These are phyloP conservation scores for Protodeltote pygarga DNA, from an alignment of 2,888 invertebrate species.

Conservation along the genomic window DNA sequence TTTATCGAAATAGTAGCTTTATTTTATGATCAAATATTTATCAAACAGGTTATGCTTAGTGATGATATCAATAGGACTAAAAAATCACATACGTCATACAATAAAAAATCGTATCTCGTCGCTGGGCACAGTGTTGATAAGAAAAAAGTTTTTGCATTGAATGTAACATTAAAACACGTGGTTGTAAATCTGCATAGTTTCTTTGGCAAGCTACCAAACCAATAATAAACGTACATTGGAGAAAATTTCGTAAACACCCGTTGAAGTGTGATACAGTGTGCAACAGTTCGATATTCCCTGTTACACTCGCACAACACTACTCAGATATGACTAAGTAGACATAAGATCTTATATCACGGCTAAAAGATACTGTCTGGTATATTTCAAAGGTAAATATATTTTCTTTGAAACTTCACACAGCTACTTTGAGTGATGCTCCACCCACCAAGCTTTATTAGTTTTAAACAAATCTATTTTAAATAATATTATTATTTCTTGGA, in stretches of 20 bases:
- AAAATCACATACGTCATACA: background rate
- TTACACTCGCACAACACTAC: background rate
- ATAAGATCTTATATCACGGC: no score
- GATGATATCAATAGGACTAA: background rate
- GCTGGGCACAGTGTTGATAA: constrained; percentile 30
- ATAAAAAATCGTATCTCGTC: constrained; percentile 8
- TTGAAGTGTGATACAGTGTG: constrained; percentile 43
- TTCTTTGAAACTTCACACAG: no score
- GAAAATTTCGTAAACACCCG: constrained; percentile 46
- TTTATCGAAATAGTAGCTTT: constrained; percentile 1
- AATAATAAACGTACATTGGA: constrained; percentile 49
- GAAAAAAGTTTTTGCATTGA: constrained; percentile 20
- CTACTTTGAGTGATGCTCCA: no score
- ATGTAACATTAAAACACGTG: constrained; percentile 37
- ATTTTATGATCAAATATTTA: background rate
- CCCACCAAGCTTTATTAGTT: no score
- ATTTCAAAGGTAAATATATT: constrained; percentile 12
- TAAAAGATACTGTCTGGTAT: constrained; percentile 12
- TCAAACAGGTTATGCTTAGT: background rate
- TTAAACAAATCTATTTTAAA: no score
- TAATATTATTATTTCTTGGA: no score
- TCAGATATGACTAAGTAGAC: background rate
- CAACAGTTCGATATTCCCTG: constrained; percentile 29
- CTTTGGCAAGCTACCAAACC: constrained; percentile 48
- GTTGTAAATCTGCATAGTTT: constrained; percentile 42